Evolutionary conservation across 2,888 invertebrate species (phyloP), one percentile per base, ranked within the genome.

Genomic region (Helleia helle): DNA sequence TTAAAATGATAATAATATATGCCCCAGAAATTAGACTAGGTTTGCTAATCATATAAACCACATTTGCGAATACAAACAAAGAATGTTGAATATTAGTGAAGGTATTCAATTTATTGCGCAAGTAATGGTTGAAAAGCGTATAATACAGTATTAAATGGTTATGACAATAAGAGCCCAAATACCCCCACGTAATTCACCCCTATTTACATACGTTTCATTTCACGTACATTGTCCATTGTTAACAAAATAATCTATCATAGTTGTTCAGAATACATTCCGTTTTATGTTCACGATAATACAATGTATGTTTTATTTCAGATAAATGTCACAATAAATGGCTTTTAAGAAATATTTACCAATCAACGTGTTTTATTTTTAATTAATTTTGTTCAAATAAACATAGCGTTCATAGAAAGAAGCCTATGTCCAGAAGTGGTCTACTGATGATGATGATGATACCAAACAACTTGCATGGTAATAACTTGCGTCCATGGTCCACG

Each of bases 401-500:
- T n/a, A n/a, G n/a, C n/a, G n/a, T n/a, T n/a, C n/a, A n/a, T n/a
- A n/a, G n/a, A n/a, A n/a, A n/a, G n/a, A n/a, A n/a, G n/a, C n/a
- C n/a, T n/a, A n/a, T n/a, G n/a, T n/a, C n/a, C n/a, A n/a, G n/a
- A n/a, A n/a, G n/a, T n/a, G n/a, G n/a, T n/a, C n/a, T n/a, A n/a
- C 18, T 18, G 18, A 5, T 4, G 2, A 22, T 8, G 8, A 22
- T 22, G 22, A 22, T 22, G 22, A 8, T 7, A 22, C 22, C 4
- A 22, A 22, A 5, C 22, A 22, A 38, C 40, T 39, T 28, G 34
- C 18, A 39, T 40, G 49, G 54, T 54, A 60, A 64, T 65, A 59
- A 66, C 56, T 69, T 70, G 59, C 52, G 58, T 64, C 62, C 71
- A 75, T 76, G 53, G 58, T 64, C 62, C 71, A 75, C 76, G 77